Evolutionary conservation across 2,888 invertebrate species (phyloP).

Genomic region (Aelia acuminata): DNA sequence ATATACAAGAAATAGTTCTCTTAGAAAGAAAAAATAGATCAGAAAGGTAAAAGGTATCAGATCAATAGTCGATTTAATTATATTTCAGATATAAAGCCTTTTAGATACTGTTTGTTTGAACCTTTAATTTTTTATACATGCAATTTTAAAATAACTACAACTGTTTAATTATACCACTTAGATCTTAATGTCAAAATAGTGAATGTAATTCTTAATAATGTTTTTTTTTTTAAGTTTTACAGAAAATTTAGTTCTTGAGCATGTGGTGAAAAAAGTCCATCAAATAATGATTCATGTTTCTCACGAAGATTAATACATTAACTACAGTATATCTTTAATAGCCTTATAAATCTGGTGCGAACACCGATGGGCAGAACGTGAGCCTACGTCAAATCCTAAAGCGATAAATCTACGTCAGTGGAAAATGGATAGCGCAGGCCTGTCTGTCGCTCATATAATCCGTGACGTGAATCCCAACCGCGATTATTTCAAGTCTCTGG

Average conservation of each 20-base stretch:
- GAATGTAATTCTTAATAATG: too few species aligned
- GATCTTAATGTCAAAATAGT: too few species aligned
- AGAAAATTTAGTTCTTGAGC: neutral
- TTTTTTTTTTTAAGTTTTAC: neutral
- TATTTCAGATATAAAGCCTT: too few species aligned
- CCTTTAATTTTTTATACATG: too few species aligned
- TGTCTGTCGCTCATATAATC: constrained; percentile 28
- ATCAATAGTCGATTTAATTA: too few species aligned
- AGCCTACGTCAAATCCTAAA: neutral
- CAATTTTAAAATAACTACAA: too few species aligned
- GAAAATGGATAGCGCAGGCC: constrained; percentile 15
- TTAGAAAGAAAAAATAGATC: too few species aligned
- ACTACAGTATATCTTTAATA: neutral
- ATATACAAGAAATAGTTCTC: too few species aligned
- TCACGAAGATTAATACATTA: constrained; percentile 18
- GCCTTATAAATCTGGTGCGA: constrained; percentile 19
- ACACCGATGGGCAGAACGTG: constrained; percentile 2
- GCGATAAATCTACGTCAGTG: constrained; percentile 37
- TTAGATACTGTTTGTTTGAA: too few species aligned
- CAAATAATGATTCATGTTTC: neutral
- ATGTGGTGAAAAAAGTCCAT: neutral
- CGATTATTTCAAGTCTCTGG: neutral
- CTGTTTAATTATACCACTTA: too few species aligned
- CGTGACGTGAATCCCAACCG: neutral
- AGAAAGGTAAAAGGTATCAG: too few species aligned